Conservation (phyloP, 2,888 invertebrate genomes). For the Epinotia demarniana region DNA sequence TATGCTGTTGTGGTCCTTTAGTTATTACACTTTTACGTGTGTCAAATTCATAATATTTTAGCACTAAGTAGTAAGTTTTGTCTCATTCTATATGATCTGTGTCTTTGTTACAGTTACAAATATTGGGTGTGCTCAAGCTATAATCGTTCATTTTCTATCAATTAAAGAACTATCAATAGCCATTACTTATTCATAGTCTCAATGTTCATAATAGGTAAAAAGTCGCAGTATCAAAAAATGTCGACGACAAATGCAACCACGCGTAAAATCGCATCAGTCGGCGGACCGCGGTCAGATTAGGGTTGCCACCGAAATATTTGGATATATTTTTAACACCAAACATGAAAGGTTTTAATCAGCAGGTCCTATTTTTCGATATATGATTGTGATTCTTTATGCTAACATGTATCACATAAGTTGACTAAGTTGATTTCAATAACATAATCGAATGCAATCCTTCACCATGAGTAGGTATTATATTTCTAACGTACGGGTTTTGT, state of each 20-base stretch:
- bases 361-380: too few species aligned
- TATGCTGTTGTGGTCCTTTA: background rate
- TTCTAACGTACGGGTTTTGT: too few species aligned
- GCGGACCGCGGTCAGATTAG: slow-evolving; percentile 29
- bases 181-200: background rate
- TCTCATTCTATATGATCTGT: background rate
- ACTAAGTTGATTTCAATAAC: too few species aligned
- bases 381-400: too few species aligned
- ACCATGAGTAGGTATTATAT: too few species aligned
- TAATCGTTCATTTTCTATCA: background rate
- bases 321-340: too few species aligned
- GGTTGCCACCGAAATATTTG: slow-evolving; percentile 2
- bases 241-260: slow-evolving; percentile 48
- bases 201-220: slow-evolving; percentile 22
- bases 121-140: background rate
- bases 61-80: background rate
- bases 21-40: background rate
- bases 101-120: background rate
- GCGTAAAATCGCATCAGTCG: slow-evolving; percentile 53
- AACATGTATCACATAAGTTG: too few species aligned
- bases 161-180: background rate
- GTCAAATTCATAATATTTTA: slow-evolving; percentile 1
- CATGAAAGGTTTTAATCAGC: too few species aligned
- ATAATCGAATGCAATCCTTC: too few species aligned
- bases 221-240: slow-evolving; percentile 40